Evolutionary conservation across 2,797 vertebrate genomes (phyloP).

Genomic region (Hippocampus kuda): DNA sequence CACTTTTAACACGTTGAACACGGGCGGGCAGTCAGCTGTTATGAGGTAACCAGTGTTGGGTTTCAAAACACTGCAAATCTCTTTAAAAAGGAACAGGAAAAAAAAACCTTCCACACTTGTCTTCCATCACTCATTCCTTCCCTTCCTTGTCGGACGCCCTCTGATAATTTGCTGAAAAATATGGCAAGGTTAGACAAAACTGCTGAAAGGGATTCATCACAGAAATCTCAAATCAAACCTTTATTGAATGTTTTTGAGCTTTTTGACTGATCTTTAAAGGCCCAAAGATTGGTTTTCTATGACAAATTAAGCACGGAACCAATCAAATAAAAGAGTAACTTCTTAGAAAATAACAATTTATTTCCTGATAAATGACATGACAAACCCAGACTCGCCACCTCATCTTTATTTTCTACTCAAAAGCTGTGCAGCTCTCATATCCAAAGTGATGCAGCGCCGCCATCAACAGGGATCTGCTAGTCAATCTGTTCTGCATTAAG

Average conservation of each 20-base stretch:
- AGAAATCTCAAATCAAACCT: neutral
- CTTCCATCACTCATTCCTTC: constrained; percentile 24
- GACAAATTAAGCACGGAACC: too few relatives aligned
- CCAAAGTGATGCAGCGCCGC: too few relatives aligned
- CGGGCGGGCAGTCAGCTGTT: constrained; percentile 10
- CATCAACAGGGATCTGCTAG: neutral
- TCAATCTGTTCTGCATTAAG: neutral
- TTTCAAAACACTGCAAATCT: constrained; percentile 44
- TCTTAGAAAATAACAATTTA: too few relatives aligned
- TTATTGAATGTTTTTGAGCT: neutral
- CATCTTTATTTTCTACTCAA: too few relatives aligned
- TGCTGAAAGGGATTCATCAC: neutral
- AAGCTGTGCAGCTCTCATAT: too few relatives aligned
- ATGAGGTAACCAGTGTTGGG: constrained; percentile 22
- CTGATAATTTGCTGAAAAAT: neutral
- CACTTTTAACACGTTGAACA: neutral
- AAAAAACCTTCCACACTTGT: constrained; percentile 13
- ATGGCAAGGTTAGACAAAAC: neutral
- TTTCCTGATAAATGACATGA: too few relatives aligned
- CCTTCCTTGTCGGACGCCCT: constrained; percentile 11
- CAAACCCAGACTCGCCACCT: too few relatives aligned
- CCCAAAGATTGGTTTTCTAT: too few relatives aligned
- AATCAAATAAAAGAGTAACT: too few relatives aligned
- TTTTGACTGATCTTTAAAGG: too few relatives aligned
- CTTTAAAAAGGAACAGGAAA: neutral